A percentile compares a stretch with the other conserved stretches of the same genome.
phyloP scores from a whole-genome alignment of 2,888 invertebrate species.

The Stictocephala bisonia region DNA sequence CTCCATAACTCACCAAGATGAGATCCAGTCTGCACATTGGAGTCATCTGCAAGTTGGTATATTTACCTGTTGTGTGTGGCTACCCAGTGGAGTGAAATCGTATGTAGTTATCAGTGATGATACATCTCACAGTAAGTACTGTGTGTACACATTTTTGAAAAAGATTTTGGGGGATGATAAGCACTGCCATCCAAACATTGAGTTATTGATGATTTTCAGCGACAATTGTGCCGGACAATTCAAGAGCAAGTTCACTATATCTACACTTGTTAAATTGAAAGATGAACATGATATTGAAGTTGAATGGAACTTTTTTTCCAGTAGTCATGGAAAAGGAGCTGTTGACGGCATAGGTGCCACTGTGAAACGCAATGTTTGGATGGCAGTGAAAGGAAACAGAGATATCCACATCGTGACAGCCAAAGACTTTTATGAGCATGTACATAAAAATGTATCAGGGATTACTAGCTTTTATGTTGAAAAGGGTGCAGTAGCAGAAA shows the following conservation, averaged over 20 bases:
- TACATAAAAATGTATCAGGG: slow-evolving; percentile 31
- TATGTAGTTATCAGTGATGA: slow-evolving; percentile 31
- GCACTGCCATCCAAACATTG: slow-evolving; percentile 1
- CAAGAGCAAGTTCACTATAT: slow-evolving; percentile 22
- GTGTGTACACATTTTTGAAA: slow-evolving; percentile 21
- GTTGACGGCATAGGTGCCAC: slow-evolving; percentile 26
- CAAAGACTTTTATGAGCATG: slow-evolving; percentile 33
- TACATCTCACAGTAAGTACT: slow-evolving; percentile 14
- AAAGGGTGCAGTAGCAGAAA: neutral
- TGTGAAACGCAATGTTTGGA: slow-evolving; percentile 24
- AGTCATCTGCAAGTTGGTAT: slow-evolving; percentile 29
- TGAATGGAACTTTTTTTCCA: slow-evolving; percentile 33
- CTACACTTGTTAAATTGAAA: slow-evolving; percentile 17
- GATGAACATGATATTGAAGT: slow-evolving; percentile 20
- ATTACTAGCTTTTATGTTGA: slow-evolving; percentile 30
- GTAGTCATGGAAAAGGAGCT: slow-evolving; percentile 34
- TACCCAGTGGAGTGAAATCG: slow-evolving; percentile 12
- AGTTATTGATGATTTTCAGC: slow-evolving; percentile 7
- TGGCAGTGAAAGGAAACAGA: slow-evolving; percentile 29
- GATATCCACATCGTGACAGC: slow-evolving; percentile 17
- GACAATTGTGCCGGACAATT: slow-evolving; percentile 14
- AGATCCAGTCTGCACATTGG: slow-evolving; percentile 25
- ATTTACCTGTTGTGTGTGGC: slow-evolving; percentile 34
- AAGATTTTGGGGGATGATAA: slow-evolving; percentile 15
- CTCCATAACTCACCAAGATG: slow-evolving; percentile 27